Evolutionary conservation across 2,888 invertebrate genomes (phyloP).

Genomic region (Drosophila siamana): DNA sequence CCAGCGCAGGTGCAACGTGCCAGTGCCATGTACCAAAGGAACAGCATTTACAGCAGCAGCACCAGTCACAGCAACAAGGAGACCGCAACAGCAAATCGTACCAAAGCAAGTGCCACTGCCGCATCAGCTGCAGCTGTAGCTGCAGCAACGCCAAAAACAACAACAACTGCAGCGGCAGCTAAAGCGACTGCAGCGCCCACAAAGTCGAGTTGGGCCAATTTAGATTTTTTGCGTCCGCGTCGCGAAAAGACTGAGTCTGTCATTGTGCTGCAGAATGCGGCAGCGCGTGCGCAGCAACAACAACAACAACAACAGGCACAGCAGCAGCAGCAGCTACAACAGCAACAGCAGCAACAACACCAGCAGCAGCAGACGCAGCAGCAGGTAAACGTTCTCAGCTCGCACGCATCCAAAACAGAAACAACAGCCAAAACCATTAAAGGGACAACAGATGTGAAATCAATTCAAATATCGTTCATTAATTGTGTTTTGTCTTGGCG

Average conservation of each 20-base stretch:
- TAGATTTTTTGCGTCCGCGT: conserved; percentile 88
- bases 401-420: conserved; percentile 67
- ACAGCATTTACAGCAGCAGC: conserved; percentile 85
- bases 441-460: conserved; percentile 44
- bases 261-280: conserved; percentile 90
- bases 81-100: conserved; percentile 29
- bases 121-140: conserved; percentile 54
- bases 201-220: conserved; percentile 83
- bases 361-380: conserved; percentile 56
- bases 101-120: conserved; percentile 49
- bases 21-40: conserved; percentile 90
- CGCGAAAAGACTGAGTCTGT: conserved; percentile 96
- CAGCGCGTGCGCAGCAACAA: conserved; percentile 85
- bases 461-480: conserved; percentile 60
- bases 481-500: conserved; percentile 79
- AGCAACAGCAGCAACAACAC: conserved; percentile 72
- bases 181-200: conserved; percentile 42
- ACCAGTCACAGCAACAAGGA: conserved; percentile 32
- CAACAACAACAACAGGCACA: conserved; percentile 85
- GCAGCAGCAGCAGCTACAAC: conserved; percentile 83
- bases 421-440: conserved; percentile 36
- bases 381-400: conserved; percentile 78
- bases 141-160: conserved; percentile 30
- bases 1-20: conserved; percentile 87
- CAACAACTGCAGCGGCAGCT: conserved; percentile 8